Conservation (phyloP, 2,888 invertebrate genomes). For the Cantharis lateralis region DNA sequence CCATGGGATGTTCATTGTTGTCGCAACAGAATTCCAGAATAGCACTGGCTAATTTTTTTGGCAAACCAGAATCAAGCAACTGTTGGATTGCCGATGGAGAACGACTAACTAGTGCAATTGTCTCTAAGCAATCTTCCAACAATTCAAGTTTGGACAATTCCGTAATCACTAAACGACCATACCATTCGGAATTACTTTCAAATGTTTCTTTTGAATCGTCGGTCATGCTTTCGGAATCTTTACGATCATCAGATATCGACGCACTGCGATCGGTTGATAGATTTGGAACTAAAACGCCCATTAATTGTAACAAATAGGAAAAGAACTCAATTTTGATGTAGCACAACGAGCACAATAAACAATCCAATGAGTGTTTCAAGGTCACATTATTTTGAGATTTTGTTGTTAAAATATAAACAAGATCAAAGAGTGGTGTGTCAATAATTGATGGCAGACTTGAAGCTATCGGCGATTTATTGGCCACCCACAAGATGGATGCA, state of each 20-base stretch:
- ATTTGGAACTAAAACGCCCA: constrained; percentile 66
- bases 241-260: constrained; percentile 65
- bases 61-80: constrained; percentile 77
- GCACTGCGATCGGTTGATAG: constrained; percentile 58
- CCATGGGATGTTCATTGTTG: constrained; percentile 54
- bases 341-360: constrained; percentile 84
- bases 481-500: constrained; percentile 80
- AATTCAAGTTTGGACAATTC: constrained; percentile 62
- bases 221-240: constrained; percentile 65
- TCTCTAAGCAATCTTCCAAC: constrained; percentile 71
- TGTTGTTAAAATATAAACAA: constrained; percentile 77
- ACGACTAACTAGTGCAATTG: constrained; percentile 79
- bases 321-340: constrained; percentile 81
- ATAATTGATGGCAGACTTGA: constrained; percentile 71
- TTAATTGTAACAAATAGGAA: constrained; percentile 71
- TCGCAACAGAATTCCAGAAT: constrained; percentile 59
- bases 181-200: constrained; percentile 61
- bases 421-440: constrained; percentile 75
- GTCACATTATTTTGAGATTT: constrained; percentile 71
- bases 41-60: constrained; percentile 65
- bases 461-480: constrained; percentile 65
- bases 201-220: constrained; percentile 68
- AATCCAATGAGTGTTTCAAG: constrained; percentile 83
- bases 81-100: constrained; percentile 78
- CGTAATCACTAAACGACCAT: constrained; percentile 61